Evolutionary conservation across 2,797 vertebrate species (phyloP).

Genomic region (Crocidura indochinensis): DNA sequence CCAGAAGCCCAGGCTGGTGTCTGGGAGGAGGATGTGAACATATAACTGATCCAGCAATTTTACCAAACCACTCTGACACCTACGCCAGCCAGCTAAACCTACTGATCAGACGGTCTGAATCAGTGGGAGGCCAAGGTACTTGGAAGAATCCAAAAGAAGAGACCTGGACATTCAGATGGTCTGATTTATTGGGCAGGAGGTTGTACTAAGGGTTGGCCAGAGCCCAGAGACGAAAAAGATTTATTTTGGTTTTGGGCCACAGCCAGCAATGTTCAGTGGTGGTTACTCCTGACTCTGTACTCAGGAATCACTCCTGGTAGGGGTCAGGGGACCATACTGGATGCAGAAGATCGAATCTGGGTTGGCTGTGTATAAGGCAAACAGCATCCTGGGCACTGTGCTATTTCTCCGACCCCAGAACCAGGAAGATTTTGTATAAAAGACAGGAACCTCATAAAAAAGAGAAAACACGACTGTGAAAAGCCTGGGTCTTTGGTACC

Average conservation of each 20-base stretch:
- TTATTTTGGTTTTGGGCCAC: too few relatives aligned
- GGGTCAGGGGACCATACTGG: too few relatives aligned
- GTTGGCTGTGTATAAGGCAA: too few relatives aligned
- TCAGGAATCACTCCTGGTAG: too few relatives aligned
- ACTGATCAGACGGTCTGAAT: not conserved
- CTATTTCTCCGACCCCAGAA: not conserved
- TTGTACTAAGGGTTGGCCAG: constrained; percentile 49
- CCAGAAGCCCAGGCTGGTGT: not conserved
- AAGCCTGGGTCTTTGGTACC: not conserved
- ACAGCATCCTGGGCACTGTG: too few relatives aligned
- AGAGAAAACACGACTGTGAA: constrained; percentile 22
- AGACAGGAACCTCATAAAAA: not conserved
- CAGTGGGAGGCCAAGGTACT: not conserved
- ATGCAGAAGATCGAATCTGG: too few relatives aligned
- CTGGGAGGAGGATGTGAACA: constrained; percentile 31
- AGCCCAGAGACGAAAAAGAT: not conserved
- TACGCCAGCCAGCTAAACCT: not conserved
- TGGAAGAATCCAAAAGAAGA: not conserved
- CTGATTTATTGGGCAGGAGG: constrained; percentile 51
- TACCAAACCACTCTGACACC: constrained; percentile 20
- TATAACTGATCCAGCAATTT: constrained; percentile 18
- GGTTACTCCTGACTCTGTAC: too few relatives aligned
- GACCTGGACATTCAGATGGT: constrained; percentile 10
- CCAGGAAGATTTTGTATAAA: constrained; percentile 58
- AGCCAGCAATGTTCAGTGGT: too few relatives aligned